Evolutionary conservation across 2,113 vertebrate species (phyloP), one percentile per base, ranked within the genome.

Genomic region (Abramis brama): DNA sequence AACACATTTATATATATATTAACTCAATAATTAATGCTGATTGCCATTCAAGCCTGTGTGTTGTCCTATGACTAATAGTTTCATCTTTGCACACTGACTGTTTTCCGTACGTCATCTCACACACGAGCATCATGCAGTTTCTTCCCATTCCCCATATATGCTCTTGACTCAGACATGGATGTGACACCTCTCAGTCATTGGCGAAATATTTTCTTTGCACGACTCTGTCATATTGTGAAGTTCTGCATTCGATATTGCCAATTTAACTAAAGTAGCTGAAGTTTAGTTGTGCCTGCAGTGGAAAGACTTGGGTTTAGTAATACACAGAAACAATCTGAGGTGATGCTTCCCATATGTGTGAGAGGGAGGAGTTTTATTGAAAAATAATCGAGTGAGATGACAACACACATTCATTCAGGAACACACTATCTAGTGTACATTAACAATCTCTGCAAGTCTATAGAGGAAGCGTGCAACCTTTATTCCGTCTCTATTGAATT

Each of bases 301-400:
- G 36, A 80, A 74, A 70, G 30, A 64, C 43, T 52, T 64, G 10
- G 82, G 68, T 80, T n/a, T 79, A 89, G 47, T 79, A 85, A 86
- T 79, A 74, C 39, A 79, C 52, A 15, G 64, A 76, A n/a, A 74
- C 12, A 55, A 27, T 39, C 33, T 73, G 64, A 57, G 79, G 73
- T 86, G 30, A 59, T 30, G 36, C 57, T 50, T 55, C 73, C 68
- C 78, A 83, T 64, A 77, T 84, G 85, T 78, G 77, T 71, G 55
- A 85, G 75, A 74, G 77, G 77, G 73, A 45, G 80, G 80, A 57
- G 86, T 19, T 79, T 71, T 86, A 87, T 84, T 83, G 55, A 89
- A 90, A 88, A 85, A 86, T 88, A 90, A 89, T 90, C 39, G 66
- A 82, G 70, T 89, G 74, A 86, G 80, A 85, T 86, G 71, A 62